Percentiles rank a stretch among this genome's conserved stretches.
phyloP scores from a whole-genome alignment of 2,888 invertebrate genomes.

The Trachelus tabidus region DNA sequence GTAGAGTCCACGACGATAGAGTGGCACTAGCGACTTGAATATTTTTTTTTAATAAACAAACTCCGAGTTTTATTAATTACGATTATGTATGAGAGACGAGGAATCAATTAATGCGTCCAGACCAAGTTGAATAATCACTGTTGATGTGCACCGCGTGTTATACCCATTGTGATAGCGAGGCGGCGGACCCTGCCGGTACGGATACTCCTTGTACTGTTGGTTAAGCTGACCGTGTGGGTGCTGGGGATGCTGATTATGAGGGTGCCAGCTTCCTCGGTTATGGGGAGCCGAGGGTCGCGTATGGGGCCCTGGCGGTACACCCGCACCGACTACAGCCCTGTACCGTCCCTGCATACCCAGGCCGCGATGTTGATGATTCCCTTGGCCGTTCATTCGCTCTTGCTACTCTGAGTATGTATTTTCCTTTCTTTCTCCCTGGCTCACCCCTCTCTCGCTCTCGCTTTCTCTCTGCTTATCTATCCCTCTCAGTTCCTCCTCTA shows the following conservation, averaged over 20 bases:
- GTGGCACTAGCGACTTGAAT: neutral
- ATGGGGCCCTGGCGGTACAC: constrained; percentile 42
- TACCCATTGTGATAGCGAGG: constrained; percentile 56
- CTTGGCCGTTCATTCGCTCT: constrained; percentile 39
- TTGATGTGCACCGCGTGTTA: constrained; percentile 14
- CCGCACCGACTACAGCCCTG: constrained; percentile 44
- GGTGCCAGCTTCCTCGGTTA: constrained; percentile 48
- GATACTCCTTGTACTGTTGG: constrained; percentile 57
- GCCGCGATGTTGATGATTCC: constrained; percentile 54
- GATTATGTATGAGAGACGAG: neutral
- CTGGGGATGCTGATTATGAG: constrained; percentile 45
- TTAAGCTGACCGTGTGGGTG: constrained; percentile 42
- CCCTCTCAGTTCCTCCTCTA: neutral
- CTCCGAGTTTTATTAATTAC: neutral
- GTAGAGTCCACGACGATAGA: neutral
- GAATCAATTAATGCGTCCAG: constrained; percentile 7
- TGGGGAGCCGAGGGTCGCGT: constrained; percentile 43
- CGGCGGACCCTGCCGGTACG: constrained; percentile 53
- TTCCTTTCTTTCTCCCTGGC: neutral
- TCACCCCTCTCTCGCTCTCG: neutral
- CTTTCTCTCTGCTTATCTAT: neutral
- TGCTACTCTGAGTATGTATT: neutral
- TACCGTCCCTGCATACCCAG: constrained; percentile 55
- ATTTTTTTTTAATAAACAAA: neutral
- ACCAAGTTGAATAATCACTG: constrained; percentile 7